Evolutionary conservation across 1,140 invertebrate genomes (phyloP), one percentile per base, ranked within the genome.

Genomic region (Sinonovacula constricta): DNA sequence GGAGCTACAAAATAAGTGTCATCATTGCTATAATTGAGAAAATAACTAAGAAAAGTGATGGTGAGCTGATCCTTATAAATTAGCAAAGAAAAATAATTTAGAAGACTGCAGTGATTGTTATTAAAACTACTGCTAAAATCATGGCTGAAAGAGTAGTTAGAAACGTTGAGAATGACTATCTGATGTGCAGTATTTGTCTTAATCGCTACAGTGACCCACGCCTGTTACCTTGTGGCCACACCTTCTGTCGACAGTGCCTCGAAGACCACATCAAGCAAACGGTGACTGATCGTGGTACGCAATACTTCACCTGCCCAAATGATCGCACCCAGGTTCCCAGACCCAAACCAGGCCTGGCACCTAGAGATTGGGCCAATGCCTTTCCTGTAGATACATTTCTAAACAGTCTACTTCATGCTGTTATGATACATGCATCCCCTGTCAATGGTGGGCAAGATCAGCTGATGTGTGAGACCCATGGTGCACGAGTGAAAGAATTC

Each of bases 211-310:
- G 94, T 93, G 93, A 95, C 86, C 97, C 97, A 0, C 95, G 98
- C n/a, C 96, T 96, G 15, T 97, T 96, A 7, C 94, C 95, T 0
- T 98, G 96, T 87, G 96, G 96, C 5, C 96, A 98, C 89, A 95
- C 95, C 0, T 98, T 96, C 91, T 98, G 96, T 90, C 92, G 93
- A 83, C 93, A 93, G 84, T 98, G 96, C 89, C 91, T 97, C 67
- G 94, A 96, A 3, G 85, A 85, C 34, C 80, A 84, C 26, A 81
- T 84, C 15, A 67, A 72, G 15, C 65, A 75, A 51, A 81, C 80
- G 10, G 74, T 80, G 15, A 80, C 69, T 2, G 74, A 84, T 22
- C 56, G 57, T 18, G 39, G 24, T 7, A 63, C 78, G 22, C 28
- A 18, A 7, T 28, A 68, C 39, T 75, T 80, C 57, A 70, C 31